A percentile compares a stretch with the other conserved stretches of the same genome.
Evolutionary conservation across 2,888 invertebrate species (phyloP).

Genomic region (Trichogramma evanescens): DNA sequence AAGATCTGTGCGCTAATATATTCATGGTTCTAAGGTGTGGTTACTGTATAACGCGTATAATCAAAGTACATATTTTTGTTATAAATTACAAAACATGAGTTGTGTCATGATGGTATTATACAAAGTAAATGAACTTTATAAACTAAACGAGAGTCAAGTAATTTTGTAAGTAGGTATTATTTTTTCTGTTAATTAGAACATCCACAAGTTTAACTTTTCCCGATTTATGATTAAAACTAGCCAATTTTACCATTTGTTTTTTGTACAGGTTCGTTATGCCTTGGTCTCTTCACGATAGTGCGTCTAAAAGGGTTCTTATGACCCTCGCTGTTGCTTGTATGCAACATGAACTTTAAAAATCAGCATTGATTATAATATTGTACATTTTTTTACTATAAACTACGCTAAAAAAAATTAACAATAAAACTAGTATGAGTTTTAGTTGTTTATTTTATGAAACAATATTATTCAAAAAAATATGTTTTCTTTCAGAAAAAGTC

Average conservation of each 20-base stretch:
- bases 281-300: constrained; percentile 24
- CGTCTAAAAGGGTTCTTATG: constrained; percentile 24
- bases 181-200: constrained; percentile 11
- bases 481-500: too few relatives aligned
- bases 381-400: too few relatives aligned
- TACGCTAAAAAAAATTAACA: too few relatives aligned
- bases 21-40: too few relatives aligned
- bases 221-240: constrained; percentile 8
- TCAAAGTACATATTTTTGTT: too few relatives aligned
- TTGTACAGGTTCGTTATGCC: constrained; percentile 23
- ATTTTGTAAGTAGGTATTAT: neutral
- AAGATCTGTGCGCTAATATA: neutral
- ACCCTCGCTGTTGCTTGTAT: constrained; percentile 23
- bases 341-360: constrained; percentile 25
- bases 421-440: too few relatives aligned
- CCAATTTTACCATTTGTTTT: constrained; percentile 23
- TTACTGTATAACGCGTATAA: too few relatives aligned
- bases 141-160: neutral
- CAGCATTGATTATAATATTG: constrained; percentile 8
- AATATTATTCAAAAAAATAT: too few relatives aligned
- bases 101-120: constrained; percentile 4
- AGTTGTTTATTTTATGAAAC: too few relatives aligned
- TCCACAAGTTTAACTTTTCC: constrained; percentile 24
- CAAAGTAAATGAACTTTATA: constrained; percentile 1
- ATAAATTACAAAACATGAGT: neutral